Percentiles rank a stretch among this genome's conserved stretches.
Evolutionary conservation across 2,797 vertebrate species (phyloP).

Genomic region (Platyrinchus mystaceus): DNA sequence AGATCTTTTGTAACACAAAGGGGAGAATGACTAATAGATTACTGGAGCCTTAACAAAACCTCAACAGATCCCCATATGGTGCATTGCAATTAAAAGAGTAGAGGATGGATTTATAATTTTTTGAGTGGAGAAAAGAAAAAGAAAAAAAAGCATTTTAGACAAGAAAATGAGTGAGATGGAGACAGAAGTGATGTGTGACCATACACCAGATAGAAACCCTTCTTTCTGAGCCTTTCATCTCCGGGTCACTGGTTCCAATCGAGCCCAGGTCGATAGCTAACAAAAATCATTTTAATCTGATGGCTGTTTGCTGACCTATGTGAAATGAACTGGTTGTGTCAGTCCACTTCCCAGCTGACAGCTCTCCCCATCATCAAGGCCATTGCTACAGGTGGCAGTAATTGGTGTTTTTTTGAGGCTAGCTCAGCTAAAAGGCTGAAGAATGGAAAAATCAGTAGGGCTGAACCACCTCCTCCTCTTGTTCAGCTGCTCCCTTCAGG

Average conservation of each 20-base stretch:
- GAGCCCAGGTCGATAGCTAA: conserved; percentile 64
- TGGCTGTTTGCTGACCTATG: conserved; percentile 73
- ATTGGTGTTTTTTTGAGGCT: conserved; percentile 55
- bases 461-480: conserved; percentile 34
- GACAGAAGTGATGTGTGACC: conserved; percentile 69
- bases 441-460: conserved; percentile 40
- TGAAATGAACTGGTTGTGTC: conserved; percentile 69
- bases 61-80: conserved; percentile 71
- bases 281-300: conserved; percentile 74
- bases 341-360: conserved; percentile 68
- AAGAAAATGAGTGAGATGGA: conserved; percentile 67
- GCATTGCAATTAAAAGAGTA: conserved; percentile 64
- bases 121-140: conserved; percentile 17
- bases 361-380: conserved; percentile 59
- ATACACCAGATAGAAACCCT: conserved; percentile 65
- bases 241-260: conserved; percentile 67
- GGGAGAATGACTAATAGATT: conserved; percentile 57
- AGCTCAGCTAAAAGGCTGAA: conserved; percentile 24
- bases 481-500: conserved; percentile 49
- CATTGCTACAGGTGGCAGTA: conserved; percentile 63
- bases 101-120: conserved; percentile 67
- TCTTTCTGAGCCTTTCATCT: conserved; percentile 73
- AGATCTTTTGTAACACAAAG: conserved; percentile 66
- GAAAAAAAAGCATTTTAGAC: conserved; percentile 38
- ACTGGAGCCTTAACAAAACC: conserved; percentile 66